Percentiles rank a stretch among this genome's conserved stretches.
These are phyloP conservation scores for Tapera naevia DNA, from an alignment of 2,797 vertebrate species.

Conservation along the genomic window DNA sequence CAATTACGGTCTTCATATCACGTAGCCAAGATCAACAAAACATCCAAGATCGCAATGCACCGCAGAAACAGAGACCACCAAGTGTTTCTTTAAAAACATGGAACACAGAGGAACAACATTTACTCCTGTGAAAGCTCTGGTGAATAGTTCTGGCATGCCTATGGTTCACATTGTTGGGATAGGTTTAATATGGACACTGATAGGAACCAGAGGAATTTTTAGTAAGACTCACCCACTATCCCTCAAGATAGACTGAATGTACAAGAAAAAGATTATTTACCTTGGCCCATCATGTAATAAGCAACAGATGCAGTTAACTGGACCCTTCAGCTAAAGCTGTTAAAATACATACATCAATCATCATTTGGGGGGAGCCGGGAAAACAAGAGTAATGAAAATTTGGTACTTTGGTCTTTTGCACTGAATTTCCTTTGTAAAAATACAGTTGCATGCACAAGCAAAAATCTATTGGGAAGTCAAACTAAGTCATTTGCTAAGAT, in stretches of 20 bases:
- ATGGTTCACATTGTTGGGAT: not conserved
- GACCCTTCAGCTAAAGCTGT: not conserved
- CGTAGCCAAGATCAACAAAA: not conserved
- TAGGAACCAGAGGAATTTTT: not conserved
- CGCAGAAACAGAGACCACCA: not conserved
- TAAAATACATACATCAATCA: not conserved
- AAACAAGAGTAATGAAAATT: not conserved
- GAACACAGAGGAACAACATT: not conserved
- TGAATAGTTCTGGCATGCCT: not conserved
- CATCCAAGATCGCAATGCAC: not conserved
- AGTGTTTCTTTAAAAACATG: not conserved
- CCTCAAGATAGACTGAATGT: not conserved
- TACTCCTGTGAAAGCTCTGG: not conserved
- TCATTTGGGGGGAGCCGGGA: not conserved
- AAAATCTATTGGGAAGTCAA: not conserved
- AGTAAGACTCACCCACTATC: not conserved
- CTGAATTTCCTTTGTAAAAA: not conserved
- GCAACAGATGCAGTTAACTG: not conserved
- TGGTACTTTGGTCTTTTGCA: not conserved
- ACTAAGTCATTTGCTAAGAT: not conserved
- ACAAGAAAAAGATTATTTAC: not conserved
- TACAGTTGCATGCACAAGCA: not conserved
- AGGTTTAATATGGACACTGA: not conserved
- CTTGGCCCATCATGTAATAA: not conserved
- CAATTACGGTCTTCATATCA: rapidly evolving